phyloP scores from a whole-genome alignment of 2,797 vertebrate species.

The Oryzias sinensis region DNA sequence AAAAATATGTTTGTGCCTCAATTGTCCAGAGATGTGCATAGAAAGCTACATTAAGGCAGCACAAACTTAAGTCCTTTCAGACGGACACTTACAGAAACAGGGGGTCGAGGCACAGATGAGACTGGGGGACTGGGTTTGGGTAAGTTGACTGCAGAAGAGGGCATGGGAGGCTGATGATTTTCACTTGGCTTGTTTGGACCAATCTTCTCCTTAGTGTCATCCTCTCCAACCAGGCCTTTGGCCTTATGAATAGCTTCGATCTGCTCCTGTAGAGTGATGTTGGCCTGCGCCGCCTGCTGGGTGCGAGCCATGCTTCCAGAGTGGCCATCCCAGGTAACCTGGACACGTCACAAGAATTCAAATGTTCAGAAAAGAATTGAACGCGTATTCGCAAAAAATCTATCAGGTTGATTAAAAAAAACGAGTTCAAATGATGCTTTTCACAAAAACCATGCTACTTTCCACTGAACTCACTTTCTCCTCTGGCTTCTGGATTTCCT shows the following conservation, averaged over 20 bases:
- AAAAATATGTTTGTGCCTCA: too few species aligned
- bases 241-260: conserved; percentile 99
- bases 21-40: too few species aligned
- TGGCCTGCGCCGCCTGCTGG: conserved; percentile 97
- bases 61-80: too few species aligned
- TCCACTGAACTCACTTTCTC: conserved; percentile 84
- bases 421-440: neutral
- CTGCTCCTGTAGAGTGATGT: conserved; percentile 98
- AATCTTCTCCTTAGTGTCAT: conserved; percentile 96
- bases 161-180: conserved; percentile 81
- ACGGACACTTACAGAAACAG: conserved; percentile 75
- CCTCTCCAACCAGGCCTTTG: conserved; percentile 96
- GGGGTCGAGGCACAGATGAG: conserved; percentile 79
- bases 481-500: conserved; percentile 98
- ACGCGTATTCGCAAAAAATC: neutral
- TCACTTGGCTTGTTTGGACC: conserved; percentile 97
- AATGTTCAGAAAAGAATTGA: neutral
- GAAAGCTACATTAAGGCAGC: neutral
- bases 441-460: neutral
- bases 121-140: conserved; percentile 82
- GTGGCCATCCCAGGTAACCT: conserved; percentile 99
- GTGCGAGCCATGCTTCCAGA: conserved; percentile 99
- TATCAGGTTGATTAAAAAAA: neutral
- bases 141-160: conserved; percentile 75
- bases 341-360: neutral